Percentiles rank a stretch among this genome's conserved stretches.
Evolutionary conservation across 2,888 invertebrate species (phyloP).

Genomic region (Dynastes tityus): DNA sequence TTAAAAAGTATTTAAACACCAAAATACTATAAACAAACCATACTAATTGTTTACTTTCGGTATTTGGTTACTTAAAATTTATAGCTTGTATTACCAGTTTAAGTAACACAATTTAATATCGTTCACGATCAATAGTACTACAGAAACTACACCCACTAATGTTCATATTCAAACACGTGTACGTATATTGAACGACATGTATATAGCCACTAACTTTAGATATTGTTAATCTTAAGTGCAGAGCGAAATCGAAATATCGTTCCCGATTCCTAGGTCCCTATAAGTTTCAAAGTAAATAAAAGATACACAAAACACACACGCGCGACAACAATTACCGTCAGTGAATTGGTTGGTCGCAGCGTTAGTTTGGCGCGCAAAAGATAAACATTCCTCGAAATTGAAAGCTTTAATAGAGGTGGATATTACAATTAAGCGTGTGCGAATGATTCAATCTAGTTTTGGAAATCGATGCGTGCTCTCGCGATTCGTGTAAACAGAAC

Average conservation of each 20-base stretch:
- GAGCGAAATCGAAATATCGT: slow-evolving; percentile 23
- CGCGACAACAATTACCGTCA: slow-evolving; percentile 23
- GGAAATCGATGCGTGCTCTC: slow-evolving; percentile 66
- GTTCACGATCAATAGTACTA: not conserved
- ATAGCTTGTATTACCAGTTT: not conserved
- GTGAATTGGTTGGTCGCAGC: slow-evolving; percentile 29
- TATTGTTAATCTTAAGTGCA: slow-evolving; percentile 23
- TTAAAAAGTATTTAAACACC: too few species aligned
- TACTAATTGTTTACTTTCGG: not conserved
- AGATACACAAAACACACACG: slow-evolving; percentile 57
- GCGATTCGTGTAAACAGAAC: slow-evolving; percentile 63
- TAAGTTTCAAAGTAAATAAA: slow-evolving; percentile 63
- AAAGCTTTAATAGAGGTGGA: slow-evolving; percentile 69
- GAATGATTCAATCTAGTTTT: slow-evolving; percentile 68
- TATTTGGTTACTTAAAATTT: slow-evolving; percentile 5
- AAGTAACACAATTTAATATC: not conserved
- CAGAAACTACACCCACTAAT: not conserved
- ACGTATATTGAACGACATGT: not conserved
- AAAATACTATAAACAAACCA: not conserved
- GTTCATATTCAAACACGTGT: slow-evolving; percentile 1
- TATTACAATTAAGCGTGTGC: slow-evolving; percentile 68
- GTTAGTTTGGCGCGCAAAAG: slow-evolving; percentile 60
- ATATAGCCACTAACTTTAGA: not conserved
- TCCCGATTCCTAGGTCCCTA: slow-evolving; percentile 52
- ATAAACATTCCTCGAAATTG: slow-evolving; percentile 70